Conservation (phyloP, 2,797 vertebrate genomes). For the Smutsia gigantea region DNA sequence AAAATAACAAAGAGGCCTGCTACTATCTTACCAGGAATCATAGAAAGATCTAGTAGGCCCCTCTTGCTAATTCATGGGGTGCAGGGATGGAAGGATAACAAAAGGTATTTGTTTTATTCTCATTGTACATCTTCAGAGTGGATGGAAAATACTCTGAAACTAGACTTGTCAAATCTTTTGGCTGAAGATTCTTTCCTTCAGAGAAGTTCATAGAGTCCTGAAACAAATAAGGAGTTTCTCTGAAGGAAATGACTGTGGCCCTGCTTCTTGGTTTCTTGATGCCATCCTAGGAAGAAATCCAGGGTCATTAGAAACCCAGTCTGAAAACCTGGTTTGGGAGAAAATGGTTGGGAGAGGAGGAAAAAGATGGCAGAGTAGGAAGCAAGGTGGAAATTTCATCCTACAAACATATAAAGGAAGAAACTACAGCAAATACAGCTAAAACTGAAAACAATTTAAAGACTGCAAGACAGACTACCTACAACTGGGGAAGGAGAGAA, state of each 20-base stretch:
- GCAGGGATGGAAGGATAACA: background rate
- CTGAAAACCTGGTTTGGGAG: background rate
- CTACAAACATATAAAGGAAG: too few relatives aligned
- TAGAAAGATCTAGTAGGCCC: background rate
- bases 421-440: too few relatives aligned
- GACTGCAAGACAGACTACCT: too few relatives aligned
- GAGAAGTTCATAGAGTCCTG: background rate
- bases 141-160: background rate
- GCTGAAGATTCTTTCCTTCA: background rate
- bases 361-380: too few relatives aligned
- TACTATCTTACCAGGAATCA: background rate
- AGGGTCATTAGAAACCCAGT: background rate
- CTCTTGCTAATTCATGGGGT: background rate
- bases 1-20: slow-evolving; percentile 8
- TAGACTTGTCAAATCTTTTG: background rate
- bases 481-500: too few relatives aligned
- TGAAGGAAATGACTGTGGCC: background rate
- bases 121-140: background rate
- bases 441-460: too few relatives aligned
- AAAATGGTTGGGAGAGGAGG: too few relatives aligned
- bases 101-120: background rate
- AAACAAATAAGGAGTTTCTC: background rate
- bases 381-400: too few relatives aligned
- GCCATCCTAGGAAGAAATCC: background rate
- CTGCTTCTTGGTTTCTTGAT: background rate